phyloP scores from a whole-genome alignment of 2,113 vertebrate species.

The Cephalopterus ornatus region DNA sequence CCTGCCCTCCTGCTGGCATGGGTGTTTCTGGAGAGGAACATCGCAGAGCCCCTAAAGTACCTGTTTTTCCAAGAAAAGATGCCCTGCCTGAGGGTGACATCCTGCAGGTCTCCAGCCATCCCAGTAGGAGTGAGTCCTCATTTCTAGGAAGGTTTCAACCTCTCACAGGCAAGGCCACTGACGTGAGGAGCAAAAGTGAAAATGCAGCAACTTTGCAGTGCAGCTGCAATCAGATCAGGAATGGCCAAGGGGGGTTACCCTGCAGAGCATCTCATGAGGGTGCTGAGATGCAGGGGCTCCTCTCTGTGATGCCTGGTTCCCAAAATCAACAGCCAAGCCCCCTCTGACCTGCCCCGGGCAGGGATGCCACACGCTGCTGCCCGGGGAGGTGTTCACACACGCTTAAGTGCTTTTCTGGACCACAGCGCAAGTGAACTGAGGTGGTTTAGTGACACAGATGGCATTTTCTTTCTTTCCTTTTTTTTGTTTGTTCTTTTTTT shows the following conservation, averaged over 20 bases:
- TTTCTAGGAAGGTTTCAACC: not conserved
- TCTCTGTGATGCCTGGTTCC: not conserved
- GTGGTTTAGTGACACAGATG: not conserved
- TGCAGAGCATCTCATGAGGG: not conserved
- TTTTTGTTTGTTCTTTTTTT: not conserved
- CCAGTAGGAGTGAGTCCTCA: not conserved
- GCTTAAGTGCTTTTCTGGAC: slow-evolving; percentile 3
- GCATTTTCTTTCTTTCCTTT: not conserved
- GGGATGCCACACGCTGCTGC: not conserved
- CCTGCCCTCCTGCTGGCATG: not conserved
- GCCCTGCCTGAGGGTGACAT: not conserved
- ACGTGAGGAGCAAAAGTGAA: not conserved
- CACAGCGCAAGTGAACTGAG: not conserved
- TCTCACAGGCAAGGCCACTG: not conserved
- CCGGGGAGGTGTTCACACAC: rapidly evolving
- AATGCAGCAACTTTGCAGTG: not conserved
- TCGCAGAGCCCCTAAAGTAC: not conserved
- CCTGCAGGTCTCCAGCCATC: not conserved
- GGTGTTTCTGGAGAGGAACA: not conserved
- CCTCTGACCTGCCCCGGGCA: not conserved
- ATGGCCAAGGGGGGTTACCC: not conserved
- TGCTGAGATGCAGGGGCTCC: not conserved
- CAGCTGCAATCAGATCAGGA: not conserved
- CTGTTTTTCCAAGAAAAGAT: not conserved
- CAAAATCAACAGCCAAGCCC: not conserved